phyloP scores from a whole-genome alignment of 2,113 vertebrate species.

The Labeo rohita region DNA sequence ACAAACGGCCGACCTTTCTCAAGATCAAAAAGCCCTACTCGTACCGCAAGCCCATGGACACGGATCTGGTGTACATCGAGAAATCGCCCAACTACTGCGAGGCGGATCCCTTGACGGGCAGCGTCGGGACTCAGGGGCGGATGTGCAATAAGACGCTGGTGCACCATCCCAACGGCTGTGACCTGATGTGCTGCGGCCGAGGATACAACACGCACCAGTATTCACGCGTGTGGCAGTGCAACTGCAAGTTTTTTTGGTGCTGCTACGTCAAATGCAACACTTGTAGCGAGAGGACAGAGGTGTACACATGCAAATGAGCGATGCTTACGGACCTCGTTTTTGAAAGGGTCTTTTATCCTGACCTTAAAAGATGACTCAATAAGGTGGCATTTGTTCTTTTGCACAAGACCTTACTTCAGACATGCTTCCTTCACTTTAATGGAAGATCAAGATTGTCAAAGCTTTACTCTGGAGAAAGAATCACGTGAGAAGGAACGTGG shows the following conservation, averaged over 20 bases:
- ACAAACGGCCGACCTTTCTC: conserved; percentile 95
- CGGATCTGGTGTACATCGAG: conserved; percentile 96
- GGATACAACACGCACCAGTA: conserved; percentile 99
- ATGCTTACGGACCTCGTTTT: conserved; percentile 41
- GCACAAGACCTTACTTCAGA: conserved; percentile 3
- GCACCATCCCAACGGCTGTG: conserved; percentile 91
- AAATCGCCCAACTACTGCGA: conserved; percentile 98
- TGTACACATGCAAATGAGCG: conserved; percentile 96
- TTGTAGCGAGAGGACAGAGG: conserved; percentile 96
- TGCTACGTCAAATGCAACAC: conserved; percentile 99
- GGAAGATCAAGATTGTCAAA: conserved; percentile 16
- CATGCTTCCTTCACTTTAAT: conserved; percentile 21
- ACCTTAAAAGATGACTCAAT: not conserved
- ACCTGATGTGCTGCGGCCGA: conserved; percentile 96
- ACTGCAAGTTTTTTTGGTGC: conserved; percentile 99
- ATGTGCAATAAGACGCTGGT: conserved; percentile 95
- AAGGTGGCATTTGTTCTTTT: not conserved
- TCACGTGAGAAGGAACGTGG: not conserved
- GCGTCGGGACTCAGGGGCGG: conserved; percentile 91
- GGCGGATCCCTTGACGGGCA: conserved; percentile 88
- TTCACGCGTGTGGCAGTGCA: conserved; percentile 96
- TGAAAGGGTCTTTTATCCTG: not conserved
- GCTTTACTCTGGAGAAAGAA: conserved; percentile 37
- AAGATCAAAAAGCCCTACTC: conserved; percentile 96
- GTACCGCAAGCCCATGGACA: conserved; percentile 95